Conservation (phyloP, 2,888 invertebrate species). For the Lissocephala sabroskyi region DNA sequence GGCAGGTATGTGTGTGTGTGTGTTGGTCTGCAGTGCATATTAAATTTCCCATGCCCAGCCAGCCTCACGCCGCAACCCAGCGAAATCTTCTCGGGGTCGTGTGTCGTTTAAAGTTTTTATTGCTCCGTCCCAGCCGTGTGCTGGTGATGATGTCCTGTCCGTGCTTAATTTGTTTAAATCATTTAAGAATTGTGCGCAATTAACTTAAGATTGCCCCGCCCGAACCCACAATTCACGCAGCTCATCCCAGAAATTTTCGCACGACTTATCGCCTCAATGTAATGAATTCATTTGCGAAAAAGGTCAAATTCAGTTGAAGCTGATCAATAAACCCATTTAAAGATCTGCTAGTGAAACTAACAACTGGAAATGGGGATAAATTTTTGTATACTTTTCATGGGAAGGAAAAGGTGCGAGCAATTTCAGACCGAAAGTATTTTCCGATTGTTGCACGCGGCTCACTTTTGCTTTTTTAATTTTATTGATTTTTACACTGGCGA, state of each 20-base stretch:
- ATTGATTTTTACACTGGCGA: constrained; percentile 16
- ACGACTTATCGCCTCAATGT: no score
- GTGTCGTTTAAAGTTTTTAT: background rate
- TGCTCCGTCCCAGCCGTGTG: background rate
- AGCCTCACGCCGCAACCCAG: background rate
- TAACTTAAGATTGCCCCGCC: constrained; percentile 4
- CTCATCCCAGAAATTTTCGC: background rate
- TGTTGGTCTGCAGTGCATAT: constrained; percentile 1
- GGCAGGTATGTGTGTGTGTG: background rate
- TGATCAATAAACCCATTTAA: no score
- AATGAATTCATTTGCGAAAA: no score
- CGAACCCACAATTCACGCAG: no score
- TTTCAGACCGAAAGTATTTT: no score
- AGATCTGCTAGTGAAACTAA: no score
- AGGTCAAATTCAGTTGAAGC: no score
- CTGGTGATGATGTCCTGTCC: no score
- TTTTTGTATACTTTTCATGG: no score
- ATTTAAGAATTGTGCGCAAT: constrained; percentile 19
- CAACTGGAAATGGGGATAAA: no score
- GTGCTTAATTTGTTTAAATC: constrained; percentile 16
- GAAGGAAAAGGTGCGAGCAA: no score
- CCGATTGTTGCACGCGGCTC: background rate
- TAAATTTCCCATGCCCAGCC: constrained; percentile 5
- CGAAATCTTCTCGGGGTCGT: constrained; percentile 1
- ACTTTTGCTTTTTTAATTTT: background rate